Base-by-base conservation (phyloP, 2,888 invertebrate species). In the Drosophila anceps region DNA sequence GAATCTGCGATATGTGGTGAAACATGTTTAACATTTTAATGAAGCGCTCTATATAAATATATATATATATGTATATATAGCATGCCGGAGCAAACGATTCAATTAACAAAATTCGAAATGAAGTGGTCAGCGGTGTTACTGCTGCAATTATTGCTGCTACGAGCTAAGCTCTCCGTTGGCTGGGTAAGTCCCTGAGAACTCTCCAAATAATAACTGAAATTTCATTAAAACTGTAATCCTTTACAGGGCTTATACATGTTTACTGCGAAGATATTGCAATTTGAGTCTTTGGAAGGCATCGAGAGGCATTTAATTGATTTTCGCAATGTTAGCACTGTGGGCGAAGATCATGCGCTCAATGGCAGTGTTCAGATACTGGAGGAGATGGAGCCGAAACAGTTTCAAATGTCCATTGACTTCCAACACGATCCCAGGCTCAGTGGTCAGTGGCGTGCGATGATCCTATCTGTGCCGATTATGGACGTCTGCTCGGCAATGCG, bases 371-470 rank as follows among this genome's bases (percentile, higher is more conserved):
- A 31, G 6, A 62, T 73, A 9, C 13, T 33, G 4, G 55, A 78
- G 41, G 50, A 63, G 5, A 62, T 77, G 58, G 44, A 62, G n/a
- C 35, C 33, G 0, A 12, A 18, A 0, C 20, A 67, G 9, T 78
- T 60, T 24, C 41, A 73, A 43, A 46, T 67, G 54, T 73, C 78
- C 7, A 55, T 48, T 0, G 59, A 76, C 4, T 60, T 76, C 9
- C 51, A 67, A 1, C 50, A 62, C 6, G 75, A 77, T 57, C 27
- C 61, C 18, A 46, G 20, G 0, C 18, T 41, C 6, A 62, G 33
- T 1, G 41, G 63, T 13, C 35, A 57, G 2, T 76, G 78, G 59
- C 8, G 12, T 10, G n/a, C 37, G 5, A 57, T 73, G 46, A 20
- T 74, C 12, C 44, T 53, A 18, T 39, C 60, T 0, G 53, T 74